Percentiles rank a stretch among this genome's conserved stretches.
These are phyloP conservation scores for Tetramorium alpestre DNA, from an alignment of 1,140 invertebrate species.

Conservation along the genomic window DNA sequence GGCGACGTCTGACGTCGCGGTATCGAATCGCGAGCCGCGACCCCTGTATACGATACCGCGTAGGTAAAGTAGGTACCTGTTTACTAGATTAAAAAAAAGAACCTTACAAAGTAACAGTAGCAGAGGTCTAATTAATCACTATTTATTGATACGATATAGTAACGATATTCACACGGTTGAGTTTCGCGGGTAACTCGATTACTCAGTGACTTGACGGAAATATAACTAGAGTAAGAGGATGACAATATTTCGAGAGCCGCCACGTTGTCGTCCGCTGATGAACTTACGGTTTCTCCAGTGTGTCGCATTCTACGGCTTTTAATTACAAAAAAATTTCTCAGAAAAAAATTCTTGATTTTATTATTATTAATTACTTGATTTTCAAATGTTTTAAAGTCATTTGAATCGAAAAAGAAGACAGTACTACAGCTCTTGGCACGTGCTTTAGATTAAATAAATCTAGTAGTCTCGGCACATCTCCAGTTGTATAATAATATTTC, in stretches of 20 bases:
- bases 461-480: not conserved
- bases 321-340: not conserved
- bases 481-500: not conserved
- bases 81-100: slow-evolving; percentile 75
- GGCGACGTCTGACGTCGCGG: slow-evolving; percentile 83
- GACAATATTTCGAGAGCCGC: slow-evolving; percentile 83
- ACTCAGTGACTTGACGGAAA: slow-evolving; percentile 48
- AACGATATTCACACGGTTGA: slow-evolving; percentile 61
- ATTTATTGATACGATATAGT: slow-evolving; percentile 75
- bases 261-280: slow-evolving; percentile 67
- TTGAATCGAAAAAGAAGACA: not conserved
- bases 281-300: slow-evolving; percentile 61
- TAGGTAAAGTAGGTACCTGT: slow-evolving; percentile 86
- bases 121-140: slow-evolving; percentile 78
- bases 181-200: slow-evolving; percentile 28
- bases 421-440: not conserved
- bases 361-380: not conserved
- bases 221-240: slow-evolving; percentile 79
- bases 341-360: not conserved
- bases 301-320: slow-evolving; percentile 26
- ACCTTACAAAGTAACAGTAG: slow-evolving; percentile 80
- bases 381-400: not conserved
- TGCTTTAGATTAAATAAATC: not conserved
- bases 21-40: slow-evolving; percentile 83
- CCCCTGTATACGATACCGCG: slow-evolving; percentile 85